Evolutionary conservation across 2,888 invertebrate species (phyloP).

Genomic region (Euphydryas editha): DNA sequence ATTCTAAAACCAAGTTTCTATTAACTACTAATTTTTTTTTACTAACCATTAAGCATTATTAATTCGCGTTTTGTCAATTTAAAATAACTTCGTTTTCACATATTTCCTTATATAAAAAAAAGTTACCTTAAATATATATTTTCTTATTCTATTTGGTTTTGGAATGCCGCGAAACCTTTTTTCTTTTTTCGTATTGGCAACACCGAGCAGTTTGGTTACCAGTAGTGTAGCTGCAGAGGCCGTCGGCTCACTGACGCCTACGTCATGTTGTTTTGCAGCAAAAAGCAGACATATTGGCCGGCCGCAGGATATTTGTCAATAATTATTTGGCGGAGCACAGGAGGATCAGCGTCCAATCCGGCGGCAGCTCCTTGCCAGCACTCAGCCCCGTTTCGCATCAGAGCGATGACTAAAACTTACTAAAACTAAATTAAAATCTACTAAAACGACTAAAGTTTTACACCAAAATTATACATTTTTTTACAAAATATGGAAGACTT

Average conservation of each 20-base stretch:
- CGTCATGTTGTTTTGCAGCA: conserved; percentile 81
- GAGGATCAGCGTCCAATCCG: conserved; percentile 83
- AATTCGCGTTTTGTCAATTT: neutral
- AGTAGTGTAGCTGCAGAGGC: conserved; percentile 40
- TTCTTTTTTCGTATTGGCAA: conserved; percentile 54
- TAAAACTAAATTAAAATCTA: conserved; percentile 34
- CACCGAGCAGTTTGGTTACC: conserved; percentile 68
- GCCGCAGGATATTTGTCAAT: conserved; percentile 84
- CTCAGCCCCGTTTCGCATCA: conserved; percentile 82
- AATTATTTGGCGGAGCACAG: conserved; percentile 85
- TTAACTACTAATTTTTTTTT: neutral
- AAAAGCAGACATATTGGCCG: conserved; percentile 84
- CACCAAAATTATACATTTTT: conserved; percentile 27
- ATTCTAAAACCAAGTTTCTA: conserved; percentile 64
- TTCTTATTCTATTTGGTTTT: conserved; percentile 58
- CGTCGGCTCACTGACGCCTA: conserved; percentile 66
- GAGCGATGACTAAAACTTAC: conserved; percentile 73
- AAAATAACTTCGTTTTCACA: neutral
- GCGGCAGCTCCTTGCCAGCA: conserved; percentile 79
- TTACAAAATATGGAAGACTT: conserved; percentile 25
- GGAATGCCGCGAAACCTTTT: conserved; percentile 59
- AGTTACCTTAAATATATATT: neutral
- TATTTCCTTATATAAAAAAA: neutral
- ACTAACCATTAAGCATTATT: neutral
- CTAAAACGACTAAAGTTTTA: conserved; percentile 18